Evolutionary conservation across 2,113 vertebrate species (phyloP), one percentile per base, ranked within the genome.

Genomic region (Bettongia penicillata): DNA sequence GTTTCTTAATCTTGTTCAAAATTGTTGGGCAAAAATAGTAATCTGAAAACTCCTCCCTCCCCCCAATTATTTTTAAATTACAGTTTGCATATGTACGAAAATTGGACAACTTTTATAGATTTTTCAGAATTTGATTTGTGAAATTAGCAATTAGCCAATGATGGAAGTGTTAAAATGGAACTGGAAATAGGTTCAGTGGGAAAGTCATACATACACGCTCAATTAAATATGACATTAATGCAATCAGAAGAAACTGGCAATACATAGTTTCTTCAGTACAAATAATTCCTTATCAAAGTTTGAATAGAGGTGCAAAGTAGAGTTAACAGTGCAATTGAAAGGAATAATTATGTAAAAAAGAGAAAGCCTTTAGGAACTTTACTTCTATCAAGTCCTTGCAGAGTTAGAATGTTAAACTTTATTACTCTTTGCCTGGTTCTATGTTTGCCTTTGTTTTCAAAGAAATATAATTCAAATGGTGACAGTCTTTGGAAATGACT

Each of bases 301-400:
- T 43, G 68, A 84, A 43, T 22, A 84, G 22, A 84, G 16, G 37
- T 16, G 5, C 68, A 84, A 84, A 43, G 68, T 43, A 84, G 57
- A 28, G 57, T 61, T 61, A 61, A 12, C 57, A 61, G 37, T 22
- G 14, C 16, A 84, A 2, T 43, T 43, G 19, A 84, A 84, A 84
- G 37, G 2, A 84, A 8, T 43, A 84, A 84, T 84, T 84, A n/a
- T 84, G 11, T 2, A 91, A 49, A 77, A 48, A 23, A 68, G 1
- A 68, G 31, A 92, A 50, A 92, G 24, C 57, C 48, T 61, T 92
- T 95, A 92, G 49, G 68, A 92, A 61, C 89, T 92, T 92, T 92
- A 84, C 55, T 37, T 92, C 37, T 57, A 28, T 26, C 14, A 61
- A 95, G 19, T 0, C 28, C 37, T n/a, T 92, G 19, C 6, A 51